Conservation (phyloP, 2,888 invertebrate genomes). For the Drosophila anceps region DNA sequence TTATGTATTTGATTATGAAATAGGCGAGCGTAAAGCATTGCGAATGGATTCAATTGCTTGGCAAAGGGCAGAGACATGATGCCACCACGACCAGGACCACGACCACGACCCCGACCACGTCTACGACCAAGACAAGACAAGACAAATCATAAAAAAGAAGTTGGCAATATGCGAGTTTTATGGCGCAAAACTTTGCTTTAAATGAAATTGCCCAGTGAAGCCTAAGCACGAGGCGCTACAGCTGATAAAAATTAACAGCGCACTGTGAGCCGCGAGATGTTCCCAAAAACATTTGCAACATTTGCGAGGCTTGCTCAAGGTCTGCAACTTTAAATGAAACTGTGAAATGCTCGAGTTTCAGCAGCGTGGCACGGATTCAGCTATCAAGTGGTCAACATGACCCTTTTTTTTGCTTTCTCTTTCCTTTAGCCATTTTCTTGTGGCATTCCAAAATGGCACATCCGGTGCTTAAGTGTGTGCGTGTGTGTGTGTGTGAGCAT, state of each 20-base stretch:
- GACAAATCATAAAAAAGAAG: conserved; percentile 56
- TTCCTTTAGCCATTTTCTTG: conserved; percentile 31
- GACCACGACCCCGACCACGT: too few species aligned
- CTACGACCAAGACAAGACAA: background rate
- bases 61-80: conserved; percentile 38
- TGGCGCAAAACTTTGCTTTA: conserved; percentile 62
- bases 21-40: conserved; percentile 41
- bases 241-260: conserved; percentile 56
- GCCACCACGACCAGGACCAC: background rate
- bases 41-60: conserved; percentile 73
- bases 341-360: background rate
- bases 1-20: conserved; percentile 77
- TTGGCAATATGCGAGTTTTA: conserved; percentile 56
- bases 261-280: background rate
- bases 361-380: conserved; percentile 1
- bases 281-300: conserved; percentile 8
- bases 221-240: conserved; percentile 38
- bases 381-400: conserved; percentile 37
- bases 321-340: background rate
- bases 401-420: conserved; percentile 31
- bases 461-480: conserved; percentile 48
- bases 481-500: conserved; percentile 30
- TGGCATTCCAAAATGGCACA: conserved; percentile 66
- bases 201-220: conserved; percentile 61
- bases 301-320: too few species aligned